Evolutionary conservation across 1,140 invertebrate species (phyloP).

Genomic region (Zelostemma sp.): DNA sequence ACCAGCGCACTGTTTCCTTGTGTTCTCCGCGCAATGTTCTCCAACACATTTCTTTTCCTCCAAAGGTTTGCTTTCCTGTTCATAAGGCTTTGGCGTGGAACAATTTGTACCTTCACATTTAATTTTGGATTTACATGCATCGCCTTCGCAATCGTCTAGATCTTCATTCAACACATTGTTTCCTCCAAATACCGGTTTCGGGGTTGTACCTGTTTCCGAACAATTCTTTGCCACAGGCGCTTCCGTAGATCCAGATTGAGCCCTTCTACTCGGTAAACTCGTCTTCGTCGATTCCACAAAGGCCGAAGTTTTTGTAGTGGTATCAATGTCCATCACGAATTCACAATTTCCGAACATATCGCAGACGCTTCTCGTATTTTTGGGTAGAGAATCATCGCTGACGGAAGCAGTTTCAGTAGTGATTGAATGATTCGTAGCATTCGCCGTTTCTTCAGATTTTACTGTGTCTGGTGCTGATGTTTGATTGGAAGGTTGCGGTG

Average conservation of each 20-base stretch:
- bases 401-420: neutral
- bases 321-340: neutral
- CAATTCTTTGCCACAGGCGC: no score
- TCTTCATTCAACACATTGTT: no score
- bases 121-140: no score
- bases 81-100: neutral
- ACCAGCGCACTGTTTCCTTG: neutral
- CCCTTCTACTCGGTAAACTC: no score
- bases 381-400: neutral
- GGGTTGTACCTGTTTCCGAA: no score
- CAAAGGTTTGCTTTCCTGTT: no score
- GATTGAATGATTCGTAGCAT: no score
- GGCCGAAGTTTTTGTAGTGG: neutral
- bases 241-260: neutral
- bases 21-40: neutral
- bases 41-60: slow-evolving; percentile 1
- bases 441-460: neutral
- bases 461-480: no score
- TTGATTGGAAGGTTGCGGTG: no score
- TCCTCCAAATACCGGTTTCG: no score
- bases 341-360: neutral
- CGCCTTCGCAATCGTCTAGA: no score
- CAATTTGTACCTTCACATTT: neutral
- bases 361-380: neutral
- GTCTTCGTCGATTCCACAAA: no score